Conservation (phyloP, 2,797 vertebrate species). For the Furcifer pardalis region DNA sequence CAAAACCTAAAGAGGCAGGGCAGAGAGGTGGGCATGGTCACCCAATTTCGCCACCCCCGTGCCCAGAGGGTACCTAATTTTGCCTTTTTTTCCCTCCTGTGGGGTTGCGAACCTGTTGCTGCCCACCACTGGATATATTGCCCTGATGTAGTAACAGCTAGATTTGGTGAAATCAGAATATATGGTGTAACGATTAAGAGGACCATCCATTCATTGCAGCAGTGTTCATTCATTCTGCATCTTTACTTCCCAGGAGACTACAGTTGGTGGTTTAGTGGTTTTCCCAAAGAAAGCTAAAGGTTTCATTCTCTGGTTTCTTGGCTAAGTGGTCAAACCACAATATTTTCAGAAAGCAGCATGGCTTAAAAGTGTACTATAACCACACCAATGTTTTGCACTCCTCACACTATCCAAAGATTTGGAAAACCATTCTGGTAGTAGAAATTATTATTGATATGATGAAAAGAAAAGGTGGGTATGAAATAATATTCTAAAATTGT, state of each 20-base stretch:
- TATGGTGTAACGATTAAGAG: slow-evolving; percentile 7
- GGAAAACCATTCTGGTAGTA: slow-evolving; percentile 13
- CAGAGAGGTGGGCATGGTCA: too few relatives aligned
- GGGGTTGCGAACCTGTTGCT: too few relatives aligned
- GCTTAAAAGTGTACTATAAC: slow-evolving; percentile 31
- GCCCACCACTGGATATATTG: too few relatives aligned
- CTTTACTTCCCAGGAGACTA: neutral
- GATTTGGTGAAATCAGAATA: slow-evolving; percentile 1
- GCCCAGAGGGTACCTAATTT: too few relatives aligned
- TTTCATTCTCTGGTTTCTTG: slow-evolving; percentile 1
- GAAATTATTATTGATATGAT: neutral
- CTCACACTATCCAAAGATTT: slow-evolving; percentile 14
- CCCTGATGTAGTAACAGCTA: neutral
- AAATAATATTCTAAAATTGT: too few relatives aligned
- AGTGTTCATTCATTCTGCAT: neutral
- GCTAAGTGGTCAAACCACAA: slow-evolving; percentile 24
- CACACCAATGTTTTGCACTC: slow-evolving; percentile 28
- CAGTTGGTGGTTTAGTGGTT: slow-evolving; percentile 11
- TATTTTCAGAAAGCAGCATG: slow-evolving; percentile 15
- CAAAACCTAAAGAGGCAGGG: too few relatives aligned
- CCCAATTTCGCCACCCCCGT: too few relatives aligned
- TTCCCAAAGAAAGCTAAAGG: slow-evolving; percentile 1
- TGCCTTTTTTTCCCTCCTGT: too few relatives aligned
- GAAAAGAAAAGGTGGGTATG: neutral
- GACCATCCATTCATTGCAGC: neutral